phyloP scores from a whole-genome alignment of 1,140 invertebrate species.

The Aporrectodea caliginosa region DNA sequence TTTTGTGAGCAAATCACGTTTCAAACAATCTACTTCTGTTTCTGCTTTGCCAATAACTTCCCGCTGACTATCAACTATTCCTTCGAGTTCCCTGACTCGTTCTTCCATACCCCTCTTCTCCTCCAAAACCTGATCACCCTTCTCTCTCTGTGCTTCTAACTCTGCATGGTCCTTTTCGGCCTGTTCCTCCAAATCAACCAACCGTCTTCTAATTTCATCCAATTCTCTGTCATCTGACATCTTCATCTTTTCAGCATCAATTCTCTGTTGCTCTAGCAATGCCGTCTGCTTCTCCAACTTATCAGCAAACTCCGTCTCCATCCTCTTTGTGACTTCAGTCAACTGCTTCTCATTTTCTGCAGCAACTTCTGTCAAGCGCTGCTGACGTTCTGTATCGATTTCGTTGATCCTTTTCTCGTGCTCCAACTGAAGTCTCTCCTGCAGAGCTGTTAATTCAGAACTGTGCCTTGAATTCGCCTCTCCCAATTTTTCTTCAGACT shows the following conservation, averaged over 20 bases:
- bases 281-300: no score
- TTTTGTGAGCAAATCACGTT: no score
- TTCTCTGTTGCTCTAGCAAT: no score
- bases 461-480: conserved; percentile 31
- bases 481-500: conserved; percentile 17
- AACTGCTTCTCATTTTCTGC: not conserved
- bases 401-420: not conserved
- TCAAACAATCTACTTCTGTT: no score
- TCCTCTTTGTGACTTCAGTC: not conserved
- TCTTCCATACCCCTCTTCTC: not conserved
- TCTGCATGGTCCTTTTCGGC: not conserved
- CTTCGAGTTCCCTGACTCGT: not conserved
- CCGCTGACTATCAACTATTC: not conserved
- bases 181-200: not conserved
- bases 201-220: not conserved
- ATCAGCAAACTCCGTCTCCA: no score
- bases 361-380: not conserved
- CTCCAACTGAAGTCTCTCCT: no score
- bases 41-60: not conserved
- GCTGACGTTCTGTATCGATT: not conserved
- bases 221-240: not conserved
- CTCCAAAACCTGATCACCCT: not conserved
- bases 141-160: not conserved
- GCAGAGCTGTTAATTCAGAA: no score
- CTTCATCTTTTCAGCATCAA: no score